Evolutionary conservation across 1,140 invertebrate species (phyloP), one percentile per base, ranked within the genome.

Genomic region (Drosophila willistoni): DNA sequence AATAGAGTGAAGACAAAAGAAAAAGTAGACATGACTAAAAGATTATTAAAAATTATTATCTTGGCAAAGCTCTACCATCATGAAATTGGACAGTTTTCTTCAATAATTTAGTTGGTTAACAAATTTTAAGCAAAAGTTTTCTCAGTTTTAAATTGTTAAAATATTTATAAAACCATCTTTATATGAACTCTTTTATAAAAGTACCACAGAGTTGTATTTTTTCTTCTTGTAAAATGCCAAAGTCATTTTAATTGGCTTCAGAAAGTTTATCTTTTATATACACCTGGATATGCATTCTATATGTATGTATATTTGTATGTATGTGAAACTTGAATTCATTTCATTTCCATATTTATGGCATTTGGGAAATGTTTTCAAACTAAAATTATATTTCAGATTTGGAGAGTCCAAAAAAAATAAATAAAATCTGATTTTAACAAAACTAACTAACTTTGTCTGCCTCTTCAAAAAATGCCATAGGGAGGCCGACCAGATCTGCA

Each of bases 301-400:
- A 42, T 5, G 0, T 44, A 7, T 7, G n/a, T 7, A 7, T 25
- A 3, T 25, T 4, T 25, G 22, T 25, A 25, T n/a, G 41, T 44
- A 7, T 7, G n/a, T 2, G 7, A 7, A 19, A 47, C 1, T 19
- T 0, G 9, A 19, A 19, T 19, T 19, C 14, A 19, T 17, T 47
- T 47, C 14, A 47, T 47, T 47, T 19, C 14, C 44, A 47, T 47
- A 47, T 47, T 17, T 47, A 47, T 47, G 14, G 9, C 42, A 44
- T 6, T 44, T 44, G 42, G 42, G n/a, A 44, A 44, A 44, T 44
- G 42, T 44, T 44, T 14, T 14, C n/a, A 44, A 44, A 44, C 42
- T 14, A 17, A 44, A 44, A 44, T 44, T 44, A 2, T 44, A 14
- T 44, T 7, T 14, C 17, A 47, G 44, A 47, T 29, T 29, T 29